phyloP scores from a whole-genome alignment of 2,888 invertebrate species.

The Synergus laeviventris region DNA sequence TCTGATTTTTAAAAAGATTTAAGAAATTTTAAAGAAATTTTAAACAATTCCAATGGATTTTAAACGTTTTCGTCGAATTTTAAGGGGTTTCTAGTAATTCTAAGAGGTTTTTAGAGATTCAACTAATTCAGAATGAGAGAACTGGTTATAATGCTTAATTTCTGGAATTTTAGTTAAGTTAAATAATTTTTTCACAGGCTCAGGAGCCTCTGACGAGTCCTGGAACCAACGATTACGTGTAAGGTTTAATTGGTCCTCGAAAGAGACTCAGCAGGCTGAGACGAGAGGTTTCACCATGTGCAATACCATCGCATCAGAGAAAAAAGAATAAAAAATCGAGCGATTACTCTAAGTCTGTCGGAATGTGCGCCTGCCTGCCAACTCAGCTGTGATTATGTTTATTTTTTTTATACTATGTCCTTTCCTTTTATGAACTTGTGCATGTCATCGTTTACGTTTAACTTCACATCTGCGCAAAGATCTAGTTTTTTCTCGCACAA shows the following conservation, averaged over 20 bases:
- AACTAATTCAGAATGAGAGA: too few species aligned
- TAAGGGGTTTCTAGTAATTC: too few species aligned
- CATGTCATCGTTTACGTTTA: constrained; percentile 62
- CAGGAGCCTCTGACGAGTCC: constrained; percentile 89
- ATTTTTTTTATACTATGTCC: constrained; percentile 67
- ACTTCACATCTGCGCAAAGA: constrained; percentile 54
- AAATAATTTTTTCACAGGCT: constrained; percentile 80
- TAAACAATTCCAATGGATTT: too few species aligned
- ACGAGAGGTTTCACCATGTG: constrained; percentile 61
- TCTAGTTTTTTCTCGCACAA: constrained; percentile 58
- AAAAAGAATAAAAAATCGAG: constrained; percentile 50
- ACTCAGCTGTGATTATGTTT: constrained; percentile 75
- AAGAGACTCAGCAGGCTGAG: constrained; percentile 69
- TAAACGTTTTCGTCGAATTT: too few species aligned
- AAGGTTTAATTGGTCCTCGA: constrained; percentile 74
- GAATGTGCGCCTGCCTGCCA: constrained; percentile 70
- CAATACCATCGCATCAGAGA: constrained; percentile 47
- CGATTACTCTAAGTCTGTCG: constrained; percentile 59
- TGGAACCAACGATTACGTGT: constrained; percentile 89
- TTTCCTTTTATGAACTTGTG: constrained; percentile 67
- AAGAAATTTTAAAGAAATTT: too few species aligned
- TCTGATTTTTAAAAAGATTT: too few species aligned
- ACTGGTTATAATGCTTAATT: constrained; percentile 44
- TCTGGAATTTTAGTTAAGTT: constrained; percentile 70
- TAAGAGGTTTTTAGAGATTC: too few species aligned